phyloP scores from a whole-genome alignment of 2,888 invertebrate species.

The Ornithoptera alexandrae region DNA sequence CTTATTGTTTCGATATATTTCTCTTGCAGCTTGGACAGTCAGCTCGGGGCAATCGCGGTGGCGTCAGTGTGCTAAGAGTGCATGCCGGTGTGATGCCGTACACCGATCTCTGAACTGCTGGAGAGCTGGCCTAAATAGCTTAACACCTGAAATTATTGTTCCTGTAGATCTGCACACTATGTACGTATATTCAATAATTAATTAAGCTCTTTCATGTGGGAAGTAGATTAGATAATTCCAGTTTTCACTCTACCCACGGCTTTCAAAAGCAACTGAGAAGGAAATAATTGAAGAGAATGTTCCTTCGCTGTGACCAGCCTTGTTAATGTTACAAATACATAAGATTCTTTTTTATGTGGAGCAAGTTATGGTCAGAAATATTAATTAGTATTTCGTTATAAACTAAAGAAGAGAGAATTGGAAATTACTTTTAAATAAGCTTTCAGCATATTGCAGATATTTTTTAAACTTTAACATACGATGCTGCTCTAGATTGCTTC shows the following conservation, averaged over 20 bases:
- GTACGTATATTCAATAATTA: slow-evolving; percentile 63
- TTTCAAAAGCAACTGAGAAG: too few species aligned
- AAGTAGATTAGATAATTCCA: too few species aligned
- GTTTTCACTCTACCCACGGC: too few species aligned
- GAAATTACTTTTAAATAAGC: too few species aligned
- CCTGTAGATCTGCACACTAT: slow-evolving; percentile 83
- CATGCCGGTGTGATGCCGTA: slow-evolving; percentile 83
- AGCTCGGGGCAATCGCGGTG: slow-evolving; percentile 80
- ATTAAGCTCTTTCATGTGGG: too few species aligned
- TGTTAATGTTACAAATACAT: too few species aligned
- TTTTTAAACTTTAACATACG: neutral
- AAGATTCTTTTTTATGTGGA: too few species aligned
- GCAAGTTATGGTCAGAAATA: too few species aligned
- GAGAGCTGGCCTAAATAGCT: slow-evolving; percentile 80
- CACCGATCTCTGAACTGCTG: slow-evolving; percentile 85
- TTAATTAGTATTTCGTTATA: too few species aligned
- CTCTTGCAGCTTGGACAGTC: slow-evolving; percentile 82
- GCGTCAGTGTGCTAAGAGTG: slow-evolving; percentile 81
- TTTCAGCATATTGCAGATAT: neutral
- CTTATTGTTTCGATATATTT: neutral
- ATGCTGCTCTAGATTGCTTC: neutral
- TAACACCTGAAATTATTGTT: slow-evolving; percentile 81
- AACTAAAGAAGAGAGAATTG: too few species aligned
- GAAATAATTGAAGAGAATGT: too few species aligned
- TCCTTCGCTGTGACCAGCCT: too few species aligned